Percentiles rank a stretch among this genome's conserved stretches.
Evolutionary conservation across 64 coral and sea anemone genomes (phyloP).

Genomic region (Stichodactyla helianthus): DNA sequence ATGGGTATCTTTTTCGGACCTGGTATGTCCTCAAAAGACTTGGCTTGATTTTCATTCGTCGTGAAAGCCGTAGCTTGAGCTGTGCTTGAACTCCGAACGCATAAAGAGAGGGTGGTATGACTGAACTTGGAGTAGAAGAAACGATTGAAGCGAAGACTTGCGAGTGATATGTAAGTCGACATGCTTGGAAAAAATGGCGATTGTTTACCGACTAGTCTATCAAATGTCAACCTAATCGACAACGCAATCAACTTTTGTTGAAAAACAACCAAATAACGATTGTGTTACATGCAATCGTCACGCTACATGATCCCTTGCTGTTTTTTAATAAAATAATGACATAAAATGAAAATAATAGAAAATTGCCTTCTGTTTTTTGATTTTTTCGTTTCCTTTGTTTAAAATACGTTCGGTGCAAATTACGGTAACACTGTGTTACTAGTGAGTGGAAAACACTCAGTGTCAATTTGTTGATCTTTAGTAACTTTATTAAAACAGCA

Average conservation of each 20-base stretch:
- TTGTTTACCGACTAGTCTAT: background rate
- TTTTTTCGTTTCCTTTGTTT: too few species aligned
- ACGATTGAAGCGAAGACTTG: background rate
- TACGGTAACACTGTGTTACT: too few species aligned
- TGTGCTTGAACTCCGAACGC: background rate
- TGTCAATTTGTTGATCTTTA: too few species aligned
- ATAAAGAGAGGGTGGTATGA: background rate
- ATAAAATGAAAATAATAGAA: too few species aligned
- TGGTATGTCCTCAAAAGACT: conserved; percentile 6
- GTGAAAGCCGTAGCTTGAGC: background rate
- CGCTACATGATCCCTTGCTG: too few species aligned
- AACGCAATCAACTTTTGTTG: background rate
- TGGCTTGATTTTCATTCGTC: background rate
- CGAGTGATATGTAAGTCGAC: background rate
- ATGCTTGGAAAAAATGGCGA: background rate
- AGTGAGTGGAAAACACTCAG: too few species aligned
- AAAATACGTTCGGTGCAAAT: too few species aligned
- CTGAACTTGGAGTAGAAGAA: background rate
- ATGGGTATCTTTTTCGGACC: background rate
- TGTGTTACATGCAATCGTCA: background rate
- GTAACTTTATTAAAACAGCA: too few species aligned
- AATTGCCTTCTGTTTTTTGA: too few species aligned
- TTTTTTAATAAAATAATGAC: too few species aligned
- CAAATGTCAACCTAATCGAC: background rate
- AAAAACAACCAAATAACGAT: background rate